Percentiles rank a stretch among this genome's conserved stretches.
These are phyloP conservation scores for Nerophis lumbriciformis DNA, from an alignment of 2,113 vertebrate species.

Conservation along the genomic window DNA sequence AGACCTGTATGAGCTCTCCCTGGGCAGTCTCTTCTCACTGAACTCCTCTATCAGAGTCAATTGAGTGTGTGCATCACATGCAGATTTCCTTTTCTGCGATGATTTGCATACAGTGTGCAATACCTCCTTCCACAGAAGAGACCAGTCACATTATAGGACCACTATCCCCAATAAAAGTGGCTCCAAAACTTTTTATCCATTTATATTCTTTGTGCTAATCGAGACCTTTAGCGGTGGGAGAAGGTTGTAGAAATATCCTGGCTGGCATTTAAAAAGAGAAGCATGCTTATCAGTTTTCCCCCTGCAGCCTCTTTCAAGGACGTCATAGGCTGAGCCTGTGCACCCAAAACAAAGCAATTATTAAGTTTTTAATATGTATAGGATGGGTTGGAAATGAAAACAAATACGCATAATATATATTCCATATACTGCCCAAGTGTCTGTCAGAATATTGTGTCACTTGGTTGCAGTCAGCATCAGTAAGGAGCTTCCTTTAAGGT, in stretches of 20 bases:
- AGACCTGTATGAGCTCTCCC: slow-evolving; percentile 41
- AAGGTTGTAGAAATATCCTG: slow-evolving; percentile 48
- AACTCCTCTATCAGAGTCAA: no score
- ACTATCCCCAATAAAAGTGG: not conserved
- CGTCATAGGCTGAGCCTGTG: slow-evolving; percentile 56
- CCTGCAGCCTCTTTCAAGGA: slow-evolving; percentile 23
- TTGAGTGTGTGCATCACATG: slow-evolving; percentile 3
- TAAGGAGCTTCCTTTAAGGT: no score
- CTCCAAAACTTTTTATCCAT: slow-evolving; percentile 8
- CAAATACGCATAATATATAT: no score
- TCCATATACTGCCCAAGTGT: no score
- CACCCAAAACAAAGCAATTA: slow-evolving; percentile 34
- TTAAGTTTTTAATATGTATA: no score
- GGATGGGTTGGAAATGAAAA: no score
- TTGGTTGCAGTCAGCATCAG: no score
- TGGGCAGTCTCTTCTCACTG: slow-evolving; percentile 36
- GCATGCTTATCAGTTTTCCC: slow-evolving; percentile 39
- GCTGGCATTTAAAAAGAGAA: slow-evolving; percentile 65
- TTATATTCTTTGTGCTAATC: slow-evolving; percentile 30
- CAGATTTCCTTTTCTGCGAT: slow-evolving; percentile 23
- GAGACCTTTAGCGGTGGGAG: slow-evolving; percentile 17
- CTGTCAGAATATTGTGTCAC: no score
- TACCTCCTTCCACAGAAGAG: not conserved
- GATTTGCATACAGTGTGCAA: slow-evolving; percentile 31
- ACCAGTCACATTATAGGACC: slow-evolving; percentile 19